Base-by-base conservation (phyloP, 2,888 invertebrate species). In the Amphiduros pacificus region DNA sequence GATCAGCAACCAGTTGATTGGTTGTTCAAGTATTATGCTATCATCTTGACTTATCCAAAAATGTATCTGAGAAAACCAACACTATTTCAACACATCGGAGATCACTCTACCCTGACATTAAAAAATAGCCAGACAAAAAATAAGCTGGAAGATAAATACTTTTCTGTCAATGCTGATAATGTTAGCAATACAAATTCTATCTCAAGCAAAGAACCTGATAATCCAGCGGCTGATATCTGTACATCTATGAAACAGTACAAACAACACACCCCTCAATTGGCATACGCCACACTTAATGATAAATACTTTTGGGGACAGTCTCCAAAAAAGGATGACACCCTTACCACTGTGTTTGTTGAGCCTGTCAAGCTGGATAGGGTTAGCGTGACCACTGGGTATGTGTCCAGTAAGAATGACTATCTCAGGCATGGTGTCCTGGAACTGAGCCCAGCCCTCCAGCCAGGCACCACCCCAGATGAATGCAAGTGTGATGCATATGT, bases 321-420 rank as follows among this genome's bases (percentile, higher is more conserved):
- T 20, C 44, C 44, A 5, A n/a, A 17, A 6, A 44, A 20, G 5
- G 22, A 44, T 22, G 44, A 44, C 44, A 44, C 44, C n/a, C 22
- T 44, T 22, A 44, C 44, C 5, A n/a, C 22, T n/a, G n/a, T 44
- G 6, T 44, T 44, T 17, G 6, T 20, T 6, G 4, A 44, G n/a
- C 6, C 44, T 1, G 44, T 53, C 24, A 27, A 22, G 17, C 14
- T 69, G 6, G 28, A 36, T 0, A n/a, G 60, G 3, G 57, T 68
- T 1, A 41, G 40, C n/a, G 60, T 69, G 22, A 56, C 53, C 41
- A 61, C 69, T 0, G 66, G 66, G n/a, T n/a, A n/a, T n/a, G n/a
- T n/a, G n/a, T n/a, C n/a, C n/a, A n/a, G n/a, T n/a, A n/a, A n/a
- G n/a, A n/a, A n/a, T n/a, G n/a, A n/a, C n/a, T n/a, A n/a, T n/a